Base-by-base conservation (phyloP, 1,140 invertebrate genomes). In the Drosophila sproati region DNA sequence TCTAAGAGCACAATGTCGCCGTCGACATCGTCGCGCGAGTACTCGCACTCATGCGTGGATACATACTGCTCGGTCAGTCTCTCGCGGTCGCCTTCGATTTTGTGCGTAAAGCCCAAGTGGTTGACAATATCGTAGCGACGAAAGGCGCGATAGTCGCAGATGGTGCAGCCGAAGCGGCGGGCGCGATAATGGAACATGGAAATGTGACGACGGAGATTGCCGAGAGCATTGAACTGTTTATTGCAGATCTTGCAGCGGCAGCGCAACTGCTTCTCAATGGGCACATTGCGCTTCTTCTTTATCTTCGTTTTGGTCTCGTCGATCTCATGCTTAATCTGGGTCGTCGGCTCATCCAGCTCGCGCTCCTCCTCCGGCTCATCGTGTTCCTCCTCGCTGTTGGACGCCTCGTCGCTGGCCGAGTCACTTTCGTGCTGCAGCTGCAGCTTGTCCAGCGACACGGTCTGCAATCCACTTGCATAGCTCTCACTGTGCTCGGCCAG, bases 141-240 rank as follows among this genome's bases (percentile, higher is more conserved):
- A 56, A 94, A 94, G 69, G 94, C 92, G 71, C 94, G 94, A 76
- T 93, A 94, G 43, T 94, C 94, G 72, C 94, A 95, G 4, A 94
- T 72, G 83, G 94, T 94, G 80, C 94, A 95, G 20, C 94, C 93
- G 55, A 94, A 95, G 7, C 94, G 93, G 41, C 93, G 91, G 0
- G 86, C 80, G 82, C 94, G 93, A 78, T 94, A 94, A 57, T 94
- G 93, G 79, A 94, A 94, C 62, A 92, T 92, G 1, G 94, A 93
- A 73, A 94, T 93, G 64, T 95, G 94, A 54, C 94, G 93, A 55
- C 93, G 92, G 2, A 94, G 77, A 59, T 94, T 93, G 47, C 91
- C 82, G 0, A 93, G 78, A 5, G 92, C 91, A 34, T 91, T 82
- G 77, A 93, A 93, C 80, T 92, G 92, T 31, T 82, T 93, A 37